Conservation (phyloP, 2,888 invertebrate genomes). For the Ceratothoa steindachneri region DNA sequence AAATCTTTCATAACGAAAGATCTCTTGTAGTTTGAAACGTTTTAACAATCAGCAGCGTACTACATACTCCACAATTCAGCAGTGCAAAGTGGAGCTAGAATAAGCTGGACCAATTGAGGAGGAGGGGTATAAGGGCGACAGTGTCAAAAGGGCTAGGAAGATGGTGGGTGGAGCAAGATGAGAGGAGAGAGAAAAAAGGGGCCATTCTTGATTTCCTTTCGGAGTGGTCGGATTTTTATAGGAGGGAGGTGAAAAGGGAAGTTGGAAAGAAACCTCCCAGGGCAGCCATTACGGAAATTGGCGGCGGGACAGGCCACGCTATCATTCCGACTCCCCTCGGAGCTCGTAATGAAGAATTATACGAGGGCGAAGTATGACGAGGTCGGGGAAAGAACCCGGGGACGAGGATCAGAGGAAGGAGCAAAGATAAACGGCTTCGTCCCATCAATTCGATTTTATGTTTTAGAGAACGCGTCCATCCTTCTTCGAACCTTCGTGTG, state of each 20-base stretch:
- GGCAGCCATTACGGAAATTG: constrained; percentile 12
- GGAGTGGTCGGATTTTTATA: not conserved
- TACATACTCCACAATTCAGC: no score
- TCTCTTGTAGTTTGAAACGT: no score
- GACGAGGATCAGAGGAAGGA: not conserved
- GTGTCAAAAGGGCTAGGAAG: no score
- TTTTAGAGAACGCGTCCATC: no score
- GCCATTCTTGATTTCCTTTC: constrained; percentile 6
- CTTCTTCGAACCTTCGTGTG: no score
- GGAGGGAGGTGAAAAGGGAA: not conserved
- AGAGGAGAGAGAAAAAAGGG: no score
- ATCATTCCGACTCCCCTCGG: constrained; percentile 2
- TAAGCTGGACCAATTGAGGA: no score
- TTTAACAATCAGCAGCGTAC: no score
- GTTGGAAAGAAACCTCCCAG: not conserved
- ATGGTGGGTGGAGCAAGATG: not conserved
- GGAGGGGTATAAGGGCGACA: no score
- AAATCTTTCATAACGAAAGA: no score
- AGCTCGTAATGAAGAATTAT: constrained; percentile 10
- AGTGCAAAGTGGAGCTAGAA: no score
- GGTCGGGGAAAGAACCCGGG: not conserved
- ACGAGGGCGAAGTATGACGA: not conserved
- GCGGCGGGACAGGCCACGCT: not conserved
- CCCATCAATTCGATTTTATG: no score
- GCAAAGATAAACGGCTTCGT: not conserved